phyloP scores from a whole-genome alignment of 2,888 invertebrate genomes.

The Pterostichus niger region DNA sequence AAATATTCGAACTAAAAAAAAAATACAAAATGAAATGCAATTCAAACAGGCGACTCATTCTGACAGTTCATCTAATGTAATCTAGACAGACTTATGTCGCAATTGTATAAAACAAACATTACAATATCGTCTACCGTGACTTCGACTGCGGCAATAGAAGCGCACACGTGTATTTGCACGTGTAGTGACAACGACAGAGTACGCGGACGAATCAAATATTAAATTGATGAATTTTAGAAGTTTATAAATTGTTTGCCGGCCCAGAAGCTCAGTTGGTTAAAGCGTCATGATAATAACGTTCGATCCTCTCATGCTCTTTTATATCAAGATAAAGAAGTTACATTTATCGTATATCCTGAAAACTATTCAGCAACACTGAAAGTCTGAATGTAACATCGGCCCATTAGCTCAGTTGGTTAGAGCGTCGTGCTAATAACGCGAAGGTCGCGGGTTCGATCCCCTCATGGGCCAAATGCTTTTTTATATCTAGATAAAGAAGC shows the following conservation, averaged over 20 bases:
- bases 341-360: too few species aligned
- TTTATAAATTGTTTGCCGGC: too few species aligned
- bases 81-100: neutral
- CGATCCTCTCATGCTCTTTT: conserved; percentile 82
- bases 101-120: conserved; percentile 6
- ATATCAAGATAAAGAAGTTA: too few species aligned
- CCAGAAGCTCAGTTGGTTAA: conserved; percentile 88
- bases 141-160: neutral
- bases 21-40: neutral
- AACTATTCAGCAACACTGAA: too few species aligned
- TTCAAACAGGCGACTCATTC: neutral
- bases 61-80: neutral
- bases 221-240: too few species aligned
- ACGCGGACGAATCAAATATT: too few species aligned
- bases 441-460: conserved; percentile 88
- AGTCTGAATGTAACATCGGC: too few species aligned
- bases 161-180: neutral
- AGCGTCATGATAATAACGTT: conserved; percentile 89
- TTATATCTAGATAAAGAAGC: too few species aligned
- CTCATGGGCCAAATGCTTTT: conserved; percentile 81
- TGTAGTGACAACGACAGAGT: neutral
- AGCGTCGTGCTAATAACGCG: conserved; percentile 89
- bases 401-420: conserved; percentile 89
- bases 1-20: too few species aligned
- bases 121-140: neutral